Percentiles rank a stretch among this genome's conserved stretches.
Evolutionary conservation across 2,797 vertebrate species (phyloP).

Genomic region (Parotocinclus haroldoi): DNA sequence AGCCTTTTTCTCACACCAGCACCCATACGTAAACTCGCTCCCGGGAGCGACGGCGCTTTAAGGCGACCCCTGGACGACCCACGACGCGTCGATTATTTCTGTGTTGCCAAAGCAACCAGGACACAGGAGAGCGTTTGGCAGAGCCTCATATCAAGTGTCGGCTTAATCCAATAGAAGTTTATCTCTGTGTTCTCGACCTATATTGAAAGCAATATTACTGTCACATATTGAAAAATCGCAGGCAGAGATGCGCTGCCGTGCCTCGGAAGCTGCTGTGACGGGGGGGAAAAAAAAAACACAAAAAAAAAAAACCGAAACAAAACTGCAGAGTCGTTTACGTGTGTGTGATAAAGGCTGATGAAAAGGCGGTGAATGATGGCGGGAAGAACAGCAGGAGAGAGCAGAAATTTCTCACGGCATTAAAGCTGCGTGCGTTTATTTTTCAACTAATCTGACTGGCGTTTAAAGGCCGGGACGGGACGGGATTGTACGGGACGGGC

Average conservation of each 20-base stretch:
- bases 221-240: constrained; percentile 35
- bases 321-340: constrained; percentile 14
- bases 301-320: too few relatives aligned
- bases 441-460: constrained; percentile 4
- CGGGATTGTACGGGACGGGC: background rate
- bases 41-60: constrained; percentile 17
- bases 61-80: constrained; percentile 40
- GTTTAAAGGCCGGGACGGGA: background rate
- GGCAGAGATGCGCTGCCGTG: constrained; percentile 16
- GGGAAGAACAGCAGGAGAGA: background rate
- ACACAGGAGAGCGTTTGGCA: constrained; percentile 30
- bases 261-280: background rate
- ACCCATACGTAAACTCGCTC: background rate
- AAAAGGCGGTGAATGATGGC: constrained; percentile 4
- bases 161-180: constrained; percentile 42
- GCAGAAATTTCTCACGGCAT: constrained; percentile 4
- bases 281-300: background rate
- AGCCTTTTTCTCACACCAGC: background rate
- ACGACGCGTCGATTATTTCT: constrained; percentile 32
- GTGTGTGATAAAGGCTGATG: constrained; percentile 18
- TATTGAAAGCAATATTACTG: constrained; percentile 44
- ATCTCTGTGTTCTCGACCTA: constrained; percentile 37
- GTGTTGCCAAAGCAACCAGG: constrained; percentile 41
- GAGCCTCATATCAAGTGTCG: constrained; percentile 32
- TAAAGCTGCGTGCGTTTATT: too few relatives aligned